Evolutionary conservation across 2,797 vertebrate genomes (phyloP), one percentile per base, ranked within the genome.

Genomic region (Trichosurus vulpecula): DNA sequence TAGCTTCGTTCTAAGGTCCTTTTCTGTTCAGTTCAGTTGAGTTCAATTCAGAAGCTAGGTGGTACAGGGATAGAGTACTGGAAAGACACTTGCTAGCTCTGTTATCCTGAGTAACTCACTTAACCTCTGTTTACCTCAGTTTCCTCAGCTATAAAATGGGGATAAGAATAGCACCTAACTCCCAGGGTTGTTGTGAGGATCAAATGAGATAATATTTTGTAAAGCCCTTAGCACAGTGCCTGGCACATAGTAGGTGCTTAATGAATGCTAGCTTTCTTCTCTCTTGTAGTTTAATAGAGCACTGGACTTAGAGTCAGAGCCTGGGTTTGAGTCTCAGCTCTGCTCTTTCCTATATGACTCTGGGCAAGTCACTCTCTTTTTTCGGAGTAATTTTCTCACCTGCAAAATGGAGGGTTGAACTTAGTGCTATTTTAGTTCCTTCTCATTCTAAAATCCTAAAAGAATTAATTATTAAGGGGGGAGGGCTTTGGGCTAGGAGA

Each of bases 401-500:
- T 35, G 52, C 53, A 89, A 95, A 96, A 92, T 47, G 92, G 95
- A 81, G 96, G 58, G 35, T 29, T 13, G 47, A 47, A 56, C n/a
- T 41, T 22, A 81, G n/a, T 25, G n/a, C 2, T 47, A 41, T 41
- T 74, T 41, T 74, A n/a, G 19, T 41, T 81, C 66, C n/a, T 81
- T 81, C n/a, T 81, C n/a, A 47, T 47, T 81, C n/a, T 81, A 41
- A 81, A 81, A 81, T 81, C n/a, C 19, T 47, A 47, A 81, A 81
- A 19, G n/a, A 81, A 25, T 74, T 31, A 35, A 29, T 30, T 4
- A 90, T 90, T 87, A 3, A 81, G 0, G 6, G 93, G 14, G 54
- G 66, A 94, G 90, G 0, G 4, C 52, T 25, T 52, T 30, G 2
- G 87, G 93, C 6, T 30, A 55, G 47, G 93, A 90, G 90, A 13